phyloP scores from a whole-genome alignment of 2,888 invertebrate species.

The Micoletzkya japonica region DNA sequence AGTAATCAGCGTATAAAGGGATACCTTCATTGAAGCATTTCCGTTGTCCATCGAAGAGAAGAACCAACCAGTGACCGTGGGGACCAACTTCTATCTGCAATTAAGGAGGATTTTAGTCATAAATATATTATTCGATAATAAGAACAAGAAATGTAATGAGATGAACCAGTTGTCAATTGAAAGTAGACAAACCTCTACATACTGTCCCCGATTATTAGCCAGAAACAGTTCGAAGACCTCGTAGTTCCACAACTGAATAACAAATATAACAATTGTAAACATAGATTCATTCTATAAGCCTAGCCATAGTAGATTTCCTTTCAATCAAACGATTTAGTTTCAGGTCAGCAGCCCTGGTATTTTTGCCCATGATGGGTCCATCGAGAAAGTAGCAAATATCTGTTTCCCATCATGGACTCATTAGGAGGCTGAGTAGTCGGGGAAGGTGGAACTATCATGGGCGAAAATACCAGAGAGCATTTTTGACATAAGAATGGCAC shows the following conservation, averaged over 20 bases:
- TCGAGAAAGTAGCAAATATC: too few species aligned
- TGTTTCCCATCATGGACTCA: too few species aligned
- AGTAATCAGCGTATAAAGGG: neutral
- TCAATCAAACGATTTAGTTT: too few species aligned
- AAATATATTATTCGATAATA: neutral
- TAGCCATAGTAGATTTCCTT: too few species aligned
- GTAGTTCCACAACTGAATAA: constrained; percentile 59
- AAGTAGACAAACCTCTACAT: constrained; percentile 63
- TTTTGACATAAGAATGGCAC: constrained; percentile 6
- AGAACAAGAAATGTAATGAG: neutral
- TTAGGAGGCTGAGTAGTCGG: too few species aligned
- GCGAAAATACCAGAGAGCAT: neutral
- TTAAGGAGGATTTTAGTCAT: too few species aligned
- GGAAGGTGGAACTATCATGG: too few species aligned
- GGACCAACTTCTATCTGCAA: constrained; percentile 67
- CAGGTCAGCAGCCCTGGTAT: too few species aligned
- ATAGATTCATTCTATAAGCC: too few species aligned
- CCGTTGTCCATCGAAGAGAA: constrained; percentile 66
- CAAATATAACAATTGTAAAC: neutral
- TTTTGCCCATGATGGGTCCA: too few species aligned
- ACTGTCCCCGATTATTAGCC: constrained; percentile 66
- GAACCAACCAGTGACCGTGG: constrained; percentile 66
- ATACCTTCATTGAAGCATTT: constrained; percentile 66
- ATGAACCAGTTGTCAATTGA: neutral
- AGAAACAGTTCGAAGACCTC: constrained; percentile 70